Conservation (phyloP, 2,113 vertebrate species). For the Chaenogobius annularis region DNA sequence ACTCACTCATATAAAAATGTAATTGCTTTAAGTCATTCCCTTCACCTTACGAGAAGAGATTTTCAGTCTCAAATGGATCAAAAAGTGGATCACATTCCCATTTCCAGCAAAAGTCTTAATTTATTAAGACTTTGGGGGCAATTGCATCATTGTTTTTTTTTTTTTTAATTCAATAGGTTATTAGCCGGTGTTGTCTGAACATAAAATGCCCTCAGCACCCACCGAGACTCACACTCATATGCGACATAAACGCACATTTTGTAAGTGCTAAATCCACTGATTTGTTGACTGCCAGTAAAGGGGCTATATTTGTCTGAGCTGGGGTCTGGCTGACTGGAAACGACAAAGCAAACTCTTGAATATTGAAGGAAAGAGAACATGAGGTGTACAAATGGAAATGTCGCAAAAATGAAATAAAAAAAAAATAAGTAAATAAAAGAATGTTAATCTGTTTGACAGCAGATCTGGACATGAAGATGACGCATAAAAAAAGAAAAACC, state of each 20-base stretch:
- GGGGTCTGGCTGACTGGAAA: constrained; percentile 76
- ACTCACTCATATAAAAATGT: constrained; percentile 41
- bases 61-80: neutral
- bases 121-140: neutral
- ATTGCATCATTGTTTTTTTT: neutral
- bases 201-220: constrained; percentile 17
- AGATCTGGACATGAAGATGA: constrained; percentile 50
- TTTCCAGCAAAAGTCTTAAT: neutral
- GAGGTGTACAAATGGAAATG: constrained; percentile 70
- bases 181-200: constrained; percentile 6
- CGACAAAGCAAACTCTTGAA: constrained; percentile 69
- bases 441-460: constrained; percentile 28
- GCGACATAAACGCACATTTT: constrained; percentile 11
- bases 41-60: constrained; percentile 19
- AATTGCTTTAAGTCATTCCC: constrained; percentile 27
- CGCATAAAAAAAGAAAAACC: constrained; percentile 26
- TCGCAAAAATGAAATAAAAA: constrained; percentile 48
- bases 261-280: constrained; percentile 63
- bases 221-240: constrained; percentile 9
- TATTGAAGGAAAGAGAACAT: constrained; percentile 67
- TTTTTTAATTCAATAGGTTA: constrained; percentile 9
- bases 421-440: constrained; percentile 31
- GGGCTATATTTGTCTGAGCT: constrained; percentile 71
- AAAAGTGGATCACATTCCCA: neutral
- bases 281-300: constrained; percentile 76